Base-by-base conservation (phyloP, 2,888 invertebrate species). In the Cordilura impudica region DNA sequence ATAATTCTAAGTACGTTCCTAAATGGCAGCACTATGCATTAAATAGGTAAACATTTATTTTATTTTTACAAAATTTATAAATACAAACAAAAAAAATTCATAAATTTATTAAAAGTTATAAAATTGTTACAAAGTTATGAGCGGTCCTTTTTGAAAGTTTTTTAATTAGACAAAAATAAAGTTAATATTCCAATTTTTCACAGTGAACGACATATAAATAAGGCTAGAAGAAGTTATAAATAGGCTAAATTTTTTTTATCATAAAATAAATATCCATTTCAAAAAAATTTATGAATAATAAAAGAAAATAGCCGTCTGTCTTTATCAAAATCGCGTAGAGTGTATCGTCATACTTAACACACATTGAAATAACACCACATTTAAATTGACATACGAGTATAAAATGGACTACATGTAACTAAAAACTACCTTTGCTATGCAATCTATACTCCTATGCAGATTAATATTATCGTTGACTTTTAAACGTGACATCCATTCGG, bases 361-460 rank as follows among this genome's bases (percentile, higher is more conserved):
- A 66, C 51, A 73, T 51, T 51, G 47, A 54, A 4, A 26, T 60
- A 63, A 49, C 14, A 67, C 29, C 23, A 69, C 47, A 74, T 54
- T 51, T 39, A 39, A 26, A 26, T 4, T 26, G 3, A 26, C 6
- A 26, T 26, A 26, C 4, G 26, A 26, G 26, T 26, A 26, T 39
- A n/a, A 39, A 39, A 39, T 39, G n/a, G 35, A 14, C 69, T 61
- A 61, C 29, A 66, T 61, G 49, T 8, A 54, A 69, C 49, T 49
- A 49, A n/a, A n/a, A 43, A 60, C 73, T 83, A 83, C 83, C 82
- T 82, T 83, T 54, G 82, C 83, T 78, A 83, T 83, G 75, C 96
- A 96, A 88, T 96, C 96, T 81, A 94, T 95, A 70, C 96, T 96
- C 82, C 94, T 91, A 88, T 94, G 94, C 60, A 94, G 89, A 31